A percentile compares a stretch with the other conserved stretches of the same genome.
These are phyloP conservation scores for Otolemur garnettii DNA, from an alignment of 2,113 vertebrate genomes.

Conservation along the genomic window DNA sequence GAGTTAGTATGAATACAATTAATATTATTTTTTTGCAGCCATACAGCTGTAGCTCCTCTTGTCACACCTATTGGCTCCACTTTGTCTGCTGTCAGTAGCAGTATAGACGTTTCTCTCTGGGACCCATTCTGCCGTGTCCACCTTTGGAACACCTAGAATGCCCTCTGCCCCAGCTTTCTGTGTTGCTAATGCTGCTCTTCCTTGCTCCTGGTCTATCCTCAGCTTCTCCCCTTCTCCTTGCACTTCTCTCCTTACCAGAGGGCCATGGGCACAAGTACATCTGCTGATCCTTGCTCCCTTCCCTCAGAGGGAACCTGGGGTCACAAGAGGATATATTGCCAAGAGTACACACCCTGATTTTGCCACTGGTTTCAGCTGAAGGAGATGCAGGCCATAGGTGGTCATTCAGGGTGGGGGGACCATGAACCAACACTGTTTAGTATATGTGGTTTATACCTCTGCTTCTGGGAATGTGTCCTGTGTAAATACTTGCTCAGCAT, in stretches of 20 bases:
- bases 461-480: background rate
- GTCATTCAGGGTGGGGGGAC: background rate
- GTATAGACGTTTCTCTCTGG: background rate
- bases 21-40: background rate
- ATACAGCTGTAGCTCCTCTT: background rate
- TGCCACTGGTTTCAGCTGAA: background rate
- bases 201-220: background rate
- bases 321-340: background rate
- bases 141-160: background rate
- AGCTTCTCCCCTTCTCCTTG: background rate
- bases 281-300: background rate
- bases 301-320: background rate
- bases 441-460: background rate
- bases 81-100: background rate
- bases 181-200: background rate
- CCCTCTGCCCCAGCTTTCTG: background rate
- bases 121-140: background rate
- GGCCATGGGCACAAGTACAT: fast-evolving
- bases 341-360: background rate
- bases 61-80: background rate
- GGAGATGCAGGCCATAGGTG: background rate
- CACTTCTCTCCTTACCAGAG: background rate
- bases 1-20: background rate
- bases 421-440: background rate
- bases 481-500: background rate